Percentiles rank a stretch among this genome's conserved stretches.
phyloP scores from a whole-genome alignment of 2,113 vertebrate genomes.

The Mixornis gularis region DNA sequence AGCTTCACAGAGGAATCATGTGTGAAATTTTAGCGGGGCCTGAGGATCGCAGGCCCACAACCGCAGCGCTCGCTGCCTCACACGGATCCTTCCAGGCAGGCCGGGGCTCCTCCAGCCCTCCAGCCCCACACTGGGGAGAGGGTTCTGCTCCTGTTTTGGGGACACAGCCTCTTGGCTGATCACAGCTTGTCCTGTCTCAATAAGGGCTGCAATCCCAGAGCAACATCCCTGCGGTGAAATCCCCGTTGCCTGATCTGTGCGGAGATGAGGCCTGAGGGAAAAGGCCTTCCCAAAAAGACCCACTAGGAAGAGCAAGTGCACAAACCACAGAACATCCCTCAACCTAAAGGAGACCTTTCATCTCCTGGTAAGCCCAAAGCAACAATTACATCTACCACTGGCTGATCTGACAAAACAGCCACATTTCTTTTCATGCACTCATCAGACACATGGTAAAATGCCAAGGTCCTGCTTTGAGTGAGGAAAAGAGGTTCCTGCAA shows the following conservation, averaged over 20 bases:
- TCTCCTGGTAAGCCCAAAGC: not conserved
- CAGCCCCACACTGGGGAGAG: fast-evolving
- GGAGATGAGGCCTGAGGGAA: fast-evolving
- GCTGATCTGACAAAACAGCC: not conserved
- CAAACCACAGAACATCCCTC: not conserved
- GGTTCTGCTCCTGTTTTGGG: not conserved
- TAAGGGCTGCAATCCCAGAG: not conserved
- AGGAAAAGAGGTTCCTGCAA: not conserved
- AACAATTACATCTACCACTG: not conserved
- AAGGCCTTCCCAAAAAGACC: not conserved
- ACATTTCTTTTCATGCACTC: not conserved
- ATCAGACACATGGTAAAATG: not conserved
- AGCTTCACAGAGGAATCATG: conserved; percentile 61
- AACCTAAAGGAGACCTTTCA: not conserved
- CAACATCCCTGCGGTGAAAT: not conserved
- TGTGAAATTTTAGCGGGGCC: conserved; percentile 73
- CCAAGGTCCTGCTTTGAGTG: not conserved
- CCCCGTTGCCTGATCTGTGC: fast-evolving
- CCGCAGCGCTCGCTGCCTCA: not conserved
- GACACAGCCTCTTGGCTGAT: not conserved
- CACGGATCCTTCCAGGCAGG: fast-evolving
- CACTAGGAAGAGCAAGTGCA: not conserved
- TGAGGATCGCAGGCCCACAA: not conserved
- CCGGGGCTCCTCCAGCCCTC: not conserved
- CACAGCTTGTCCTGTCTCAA: not conserved